phyloP scores from a whole-genome alignment of 2,113 vertebrate species.

The Dipodomys ordii region DNA sequence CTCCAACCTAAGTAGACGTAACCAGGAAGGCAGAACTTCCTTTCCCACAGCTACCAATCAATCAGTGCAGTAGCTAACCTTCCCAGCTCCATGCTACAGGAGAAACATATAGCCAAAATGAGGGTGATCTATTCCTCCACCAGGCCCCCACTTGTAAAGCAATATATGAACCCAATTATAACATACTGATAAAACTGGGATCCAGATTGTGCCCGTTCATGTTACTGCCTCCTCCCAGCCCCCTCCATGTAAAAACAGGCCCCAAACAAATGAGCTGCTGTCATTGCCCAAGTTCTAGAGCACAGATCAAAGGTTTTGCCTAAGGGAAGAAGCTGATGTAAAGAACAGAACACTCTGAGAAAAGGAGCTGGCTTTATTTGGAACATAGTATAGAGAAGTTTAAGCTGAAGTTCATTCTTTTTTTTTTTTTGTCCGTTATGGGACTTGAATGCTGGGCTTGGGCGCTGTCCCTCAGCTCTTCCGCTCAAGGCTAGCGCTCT shows the following conservation, averaged over 20 bases:
- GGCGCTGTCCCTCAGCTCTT: no score
- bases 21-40: background rate
- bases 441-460: no score
- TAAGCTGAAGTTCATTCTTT: background rate
- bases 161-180: background rate
- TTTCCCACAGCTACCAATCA: background rate
- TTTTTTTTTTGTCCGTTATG: no score
- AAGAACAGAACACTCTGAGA: background rate
- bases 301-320: background rate
- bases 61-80: background rate
- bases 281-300: background rate
- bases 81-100: background rate
- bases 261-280: background rate
- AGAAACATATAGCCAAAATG: background rate
- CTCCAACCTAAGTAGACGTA: background rate
- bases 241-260: background rate
- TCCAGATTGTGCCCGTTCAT: background rate
- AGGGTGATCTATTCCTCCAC: background rate
- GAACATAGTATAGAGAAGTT: background rate
- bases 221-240: background rate
- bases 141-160: background rate
- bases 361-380: constrained; percentile 18
- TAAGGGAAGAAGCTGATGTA: background rate
- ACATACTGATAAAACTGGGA: background rate
- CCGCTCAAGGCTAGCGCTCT: no score